phyloP scores from a whole-genome alignment of 2,797 vertebrate species.

The Lepidocolaptes lacrymiger region DNA sequence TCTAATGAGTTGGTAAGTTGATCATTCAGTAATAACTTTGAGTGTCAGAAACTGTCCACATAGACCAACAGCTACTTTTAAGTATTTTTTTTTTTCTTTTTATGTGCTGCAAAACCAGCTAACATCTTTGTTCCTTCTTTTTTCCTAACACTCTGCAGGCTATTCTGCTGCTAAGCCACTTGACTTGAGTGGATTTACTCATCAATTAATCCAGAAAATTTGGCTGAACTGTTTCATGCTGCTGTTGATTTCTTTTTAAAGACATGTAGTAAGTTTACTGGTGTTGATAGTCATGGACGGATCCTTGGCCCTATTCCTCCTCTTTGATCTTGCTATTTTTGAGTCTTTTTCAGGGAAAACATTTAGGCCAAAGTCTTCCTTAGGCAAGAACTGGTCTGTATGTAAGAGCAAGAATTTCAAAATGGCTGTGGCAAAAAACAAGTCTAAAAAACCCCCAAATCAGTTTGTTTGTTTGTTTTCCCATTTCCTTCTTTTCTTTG shows the following conservation, averaged over 20 bases:
- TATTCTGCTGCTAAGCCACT: background rate
- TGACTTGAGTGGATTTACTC: background rate
- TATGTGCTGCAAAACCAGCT: background rate
- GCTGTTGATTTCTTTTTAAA: background rate
- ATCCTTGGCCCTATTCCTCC: constrained; percentile 45
- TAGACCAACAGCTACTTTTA: background rate
- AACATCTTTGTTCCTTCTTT: background rate
- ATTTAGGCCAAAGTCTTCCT: constrained; percentile 26
- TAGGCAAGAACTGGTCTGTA: background rate
- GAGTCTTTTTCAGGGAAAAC: constrained; percentile 28
- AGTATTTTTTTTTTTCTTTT: background rate
- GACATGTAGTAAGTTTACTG: background rate
- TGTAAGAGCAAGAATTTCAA: constrained; percentile 3
- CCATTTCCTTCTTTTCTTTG: background rate
- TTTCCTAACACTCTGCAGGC: background rate
- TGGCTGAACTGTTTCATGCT: background rate
- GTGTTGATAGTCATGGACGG: background rate
- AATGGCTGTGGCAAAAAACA: background rate
- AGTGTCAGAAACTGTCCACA: constrained; percentile 7
- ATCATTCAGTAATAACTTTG: constrained; percentile 27
- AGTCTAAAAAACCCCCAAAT: background rate
- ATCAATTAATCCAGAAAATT: background rate
- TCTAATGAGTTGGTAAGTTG: constrained; percentile 40
- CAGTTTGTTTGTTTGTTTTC: background rate
- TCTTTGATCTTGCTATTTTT: constrained; percentile 39